Base-by-base conservation (phyloP, 2,113 vertebrate species). In the Phyllostomus hastatus region DNA sequence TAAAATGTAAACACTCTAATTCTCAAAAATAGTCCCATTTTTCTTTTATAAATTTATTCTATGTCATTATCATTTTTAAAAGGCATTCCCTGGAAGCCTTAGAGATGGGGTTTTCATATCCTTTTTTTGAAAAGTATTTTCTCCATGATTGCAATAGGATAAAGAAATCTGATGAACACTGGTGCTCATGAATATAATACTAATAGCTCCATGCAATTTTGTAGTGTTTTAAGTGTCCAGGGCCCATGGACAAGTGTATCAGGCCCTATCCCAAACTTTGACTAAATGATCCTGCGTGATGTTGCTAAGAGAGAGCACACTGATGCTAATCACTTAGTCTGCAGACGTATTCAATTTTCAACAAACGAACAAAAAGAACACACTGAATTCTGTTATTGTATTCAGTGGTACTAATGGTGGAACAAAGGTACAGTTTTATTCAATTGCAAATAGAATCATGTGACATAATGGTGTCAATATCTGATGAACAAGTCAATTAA, bases 271-370 rank as follows among this genome's bases (percentile, higher is more conserved):
- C 26, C 81, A 96, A 70, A 79, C 86, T 91, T 57, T n/a, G 57
- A 82, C 80, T 78, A 22, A 22, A 54, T 28, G 59, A 33, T 41
- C 50, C 26, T 90, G 35, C 24, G 0, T 64, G 57, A 17, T 28
- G 24, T 54, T 82, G n/a, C 50, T 7, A 1, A 14, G 43, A 52
- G 17, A 94, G 61, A 78, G 72, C 10, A 35, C 70, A 78, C 17
- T 26, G 28, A 31, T 38, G 28, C 52, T 59, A 12, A 9, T 94
- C 67, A 54, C 43, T 73, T 66, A 69, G 59, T 64, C 91, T 87
- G 7, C 38, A 93, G 64, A 54, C 93, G 33, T 82, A 31, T 95
- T 94, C 81, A 85, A 79, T 73, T 92, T 91, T 61, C n/a, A 64
- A 81, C 41, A 75, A 20, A 28, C 59, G 28, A 61, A 72, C 20